Evolutionary conservation across 2,797 vertebrate genomes (phyloP).

Genomic region (Karalla daura): DNA sequence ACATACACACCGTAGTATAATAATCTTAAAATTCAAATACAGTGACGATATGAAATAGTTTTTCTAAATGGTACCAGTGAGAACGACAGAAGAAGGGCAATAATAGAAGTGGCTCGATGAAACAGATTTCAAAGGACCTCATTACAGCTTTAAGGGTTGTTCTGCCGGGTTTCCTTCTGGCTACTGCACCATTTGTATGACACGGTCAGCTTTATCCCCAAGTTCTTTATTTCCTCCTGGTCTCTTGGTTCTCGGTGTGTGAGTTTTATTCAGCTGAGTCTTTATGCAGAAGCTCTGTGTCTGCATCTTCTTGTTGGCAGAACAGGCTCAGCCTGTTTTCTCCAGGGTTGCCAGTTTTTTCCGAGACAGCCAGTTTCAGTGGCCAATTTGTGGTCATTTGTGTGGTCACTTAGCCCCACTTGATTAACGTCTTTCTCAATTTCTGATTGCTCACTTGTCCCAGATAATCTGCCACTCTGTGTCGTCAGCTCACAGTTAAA

Average conservation of each 20-base stretch:
- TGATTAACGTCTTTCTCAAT: slow-evolving; percentile 18
- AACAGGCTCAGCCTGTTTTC: slow-evolving; percentile 44
- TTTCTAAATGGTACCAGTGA: background rate
- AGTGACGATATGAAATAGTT: background rate
- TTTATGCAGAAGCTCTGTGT: slow-evolving; percentile 3
- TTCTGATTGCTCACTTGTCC: slow-evolving; percentile 10
- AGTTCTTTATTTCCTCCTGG: background rate
- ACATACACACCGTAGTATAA: background rate
- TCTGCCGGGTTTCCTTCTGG: slow-evolving; percentile 9
- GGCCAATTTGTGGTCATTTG: slow-evolving; percentile 42
- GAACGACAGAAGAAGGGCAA: background rate
- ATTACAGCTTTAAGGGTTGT: slow-evolving; percentile 19
- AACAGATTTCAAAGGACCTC: background rate
- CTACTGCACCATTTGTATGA: background rate
- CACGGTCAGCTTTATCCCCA: background rate
- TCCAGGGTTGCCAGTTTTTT: slow-evolving; percentile 31
- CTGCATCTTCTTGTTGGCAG: slow-evolving; percentile 29
- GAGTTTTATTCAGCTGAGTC: slow-evolving; percentile 1
- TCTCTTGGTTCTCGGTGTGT: background rate
- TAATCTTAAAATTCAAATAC: background rate
- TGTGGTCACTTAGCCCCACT: slow-evolving; percentile 20
- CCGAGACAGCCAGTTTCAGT: slow-evolving; percentile 18
- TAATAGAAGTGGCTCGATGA: background rate
- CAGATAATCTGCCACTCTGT: slow-evolving; percentile 15
- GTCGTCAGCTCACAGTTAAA: background rate